Evolutionary conservation across 2,113 vertebrate species (phyloP).

Genomic region (Platycercus adscitus): DNA sequence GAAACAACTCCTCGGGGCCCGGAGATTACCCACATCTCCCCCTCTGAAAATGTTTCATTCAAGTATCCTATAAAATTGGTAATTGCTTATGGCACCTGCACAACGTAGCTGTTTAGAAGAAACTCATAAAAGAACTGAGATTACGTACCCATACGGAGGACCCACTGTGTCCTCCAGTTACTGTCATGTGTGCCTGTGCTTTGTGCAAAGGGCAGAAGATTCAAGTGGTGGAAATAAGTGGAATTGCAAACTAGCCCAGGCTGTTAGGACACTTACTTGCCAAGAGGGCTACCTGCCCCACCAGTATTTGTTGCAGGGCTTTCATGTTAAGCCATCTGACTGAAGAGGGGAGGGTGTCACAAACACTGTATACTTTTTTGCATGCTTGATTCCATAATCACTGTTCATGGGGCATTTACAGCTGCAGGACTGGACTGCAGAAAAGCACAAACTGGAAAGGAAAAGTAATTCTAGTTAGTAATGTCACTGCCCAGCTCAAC

Average conservation of each 20-base stretch:
- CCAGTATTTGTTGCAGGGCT: background rate
- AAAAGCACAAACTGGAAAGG: background rate
- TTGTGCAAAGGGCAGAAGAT: background rate
- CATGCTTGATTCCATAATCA: background rate
- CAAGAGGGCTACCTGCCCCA: background rate
- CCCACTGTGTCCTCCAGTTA: background rate
- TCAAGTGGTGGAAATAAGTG: background rate
- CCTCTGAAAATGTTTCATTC: slow-evolving; percentile 27
- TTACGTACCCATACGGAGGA: background rate
- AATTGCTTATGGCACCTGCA: slow-evolving; percentile 38
- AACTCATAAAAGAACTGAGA: background rate
- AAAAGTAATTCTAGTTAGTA: background rate
- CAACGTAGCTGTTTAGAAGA: background rate
- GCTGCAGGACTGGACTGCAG: background rate
- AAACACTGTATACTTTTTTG: background rate
- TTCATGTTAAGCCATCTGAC: background rate
- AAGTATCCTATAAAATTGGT: slow-evolving; percentile 19
- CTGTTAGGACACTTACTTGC: background rate
- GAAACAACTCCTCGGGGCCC: slow-evolving; percentile 32
- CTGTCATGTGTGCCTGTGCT: background rate
- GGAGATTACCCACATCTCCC: slow-evolving; percentile 17
- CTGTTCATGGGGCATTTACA: background rate
- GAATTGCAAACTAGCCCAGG: background rate
- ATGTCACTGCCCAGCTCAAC: background rate
- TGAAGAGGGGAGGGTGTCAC: background rate